Evolutionary conservation across 2,797 vertebrate genomes (phyloP), one percentile per base, ranked within the genome.

Genomic region (Manis pentadactyla): DNA sequence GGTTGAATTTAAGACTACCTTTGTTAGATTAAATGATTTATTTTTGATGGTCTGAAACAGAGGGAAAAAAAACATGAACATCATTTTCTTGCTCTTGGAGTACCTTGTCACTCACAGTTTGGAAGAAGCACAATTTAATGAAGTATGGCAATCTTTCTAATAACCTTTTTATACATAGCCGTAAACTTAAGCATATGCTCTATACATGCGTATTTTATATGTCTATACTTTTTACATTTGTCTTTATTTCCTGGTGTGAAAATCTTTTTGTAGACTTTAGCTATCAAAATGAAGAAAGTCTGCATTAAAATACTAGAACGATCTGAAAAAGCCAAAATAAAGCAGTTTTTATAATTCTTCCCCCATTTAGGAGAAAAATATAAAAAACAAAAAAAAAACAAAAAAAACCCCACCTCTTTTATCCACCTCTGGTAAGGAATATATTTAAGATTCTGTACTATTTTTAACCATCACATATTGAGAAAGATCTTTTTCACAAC

Each of bases 401-500:
- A 11, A 10, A 46, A 46, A 46, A 46, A 46, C 2, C 46, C 11
- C 11, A 12, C 10, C 17, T 51, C 39, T 19, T 27, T 37, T 71
- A 83, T 15, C 29, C 6, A 61, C 15, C n/a, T 81, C 31, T 55
- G 11, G 1, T 49, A 59, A 82, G 93, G 21, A 92, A 71, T 29
- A 31, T 21, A 31, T 42, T 93, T 34, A 92, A 55, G 27, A 68
- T 77, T 73, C 19, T 69, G 2, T n/a, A 96, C 79, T 66, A 55
- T 64, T 53, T 82, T 81, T 93, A 75, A 73, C 18, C 42, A 42
- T 21, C 57, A 27, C 53, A 92, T 87, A 94, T 78, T 46, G 61
- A 88, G 34, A 90, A 84, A 90, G 25, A 78, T 8, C 46, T 95
- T 97, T 83, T 94, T 63, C 2, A 93, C 55, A 90, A 93, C 1